A percentile compares a stretch with the other conserved stretches of the same genome.
These are phyloP conservation scores for Drosophila sucinea DNA, from an alignment of 1,140 invertebrate species.

Conservation along the genomic window DNA sequence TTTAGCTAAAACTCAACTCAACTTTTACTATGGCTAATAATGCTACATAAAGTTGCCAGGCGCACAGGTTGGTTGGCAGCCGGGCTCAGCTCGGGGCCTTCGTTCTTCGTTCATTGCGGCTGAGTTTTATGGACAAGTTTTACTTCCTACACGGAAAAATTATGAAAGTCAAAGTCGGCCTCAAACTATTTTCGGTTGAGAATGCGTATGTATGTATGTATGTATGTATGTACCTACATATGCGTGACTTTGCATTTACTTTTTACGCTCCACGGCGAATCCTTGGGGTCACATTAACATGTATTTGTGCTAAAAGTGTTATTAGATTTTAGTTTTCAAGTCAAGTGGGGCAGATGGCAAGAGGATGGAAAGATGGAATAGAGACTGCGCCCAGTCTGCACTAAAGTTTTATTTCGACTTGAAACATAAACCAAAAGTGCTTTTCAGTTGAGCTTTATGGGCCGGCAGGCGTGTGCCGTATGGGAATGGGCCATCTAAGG, in stretches of 20 bases:
- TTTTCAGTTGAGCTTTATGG: slow-evolving; percentile 72
- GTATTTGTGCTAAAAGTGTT: slow-evolving; percentile 81
- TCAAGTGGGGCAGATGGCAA: slow-evolving; percentile 53
- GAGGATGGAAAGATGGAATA: not conserved
- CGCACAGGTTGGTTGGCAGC: slow-evolving; percentile 60
- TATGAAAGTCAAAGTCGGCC: slow-evolving; percentile 65
- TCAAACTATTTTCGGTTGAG: slow-evolving; percentile 11
- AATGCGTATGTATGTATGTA: not conserved
- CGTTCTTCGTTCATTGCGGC: slow-evolving; percentile 19
- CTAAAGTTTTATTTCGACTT: slow-evolving; percentile 73
- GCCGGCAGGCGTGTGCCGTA: slow-evolving; percentile 11
- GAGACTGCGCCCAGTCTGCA: slow-evolving; percentile 48
- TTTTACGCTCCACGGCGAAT: slow-evolving; percentile 53
- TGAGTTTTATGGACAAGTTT: slow-evolving; percentile 51
- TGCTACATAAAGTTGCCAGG: slow-evolving; percentile 66
- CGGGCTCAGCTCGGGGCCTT: slow-evolving; percentile 10
- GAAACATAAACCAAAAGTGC: slow-evolving; percentile 77
- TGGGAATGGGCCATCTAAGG: slow-evolving; percentile 1
- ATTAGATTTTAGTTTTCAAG: slow-evolving; percentile 81
- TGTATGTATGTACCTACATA: slow-evolving; percentile 31
- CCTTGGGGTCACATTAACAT: slow-evolving; percentile 78
- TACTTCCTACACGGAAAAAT: slow-evolving; percentile 51
- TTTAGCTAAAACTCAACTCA: slow-evolving; percentile 68
- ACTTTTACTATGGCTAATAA: slow-evolving; percentile 77
- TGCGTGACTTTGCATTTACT: slow-evolving; percentile 67